phyloP scores from a whole-genome alignment of 2,113 vertebrate genomes.

The Propithecus coquereli region DNA sequence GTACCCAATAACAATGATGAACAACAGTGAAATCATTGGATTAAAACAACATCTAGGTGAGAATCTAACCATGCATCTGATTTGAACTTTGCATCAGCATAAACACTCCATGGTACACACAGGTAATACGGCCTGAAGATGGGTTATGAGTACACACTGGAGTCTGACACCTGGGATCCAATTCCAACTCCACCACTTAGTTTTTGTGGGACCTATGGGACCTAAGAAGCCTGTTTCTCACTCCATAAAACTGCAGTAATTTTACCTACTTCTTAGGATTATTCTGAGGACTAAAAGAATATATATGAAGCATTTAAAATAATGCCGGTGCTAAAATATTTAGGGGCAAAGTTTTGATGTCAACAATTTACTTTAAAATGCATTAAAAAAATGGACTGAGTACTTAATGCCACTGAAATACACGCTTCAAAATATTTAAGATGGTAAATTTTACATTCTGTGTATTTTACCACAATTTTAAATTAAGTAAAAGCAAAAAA shows the following conservation, averaged over 20 bases:
- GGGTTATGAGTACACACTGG: background rate
- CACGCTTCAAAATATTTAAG: background rate
- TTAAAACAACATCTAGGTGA: background rate
- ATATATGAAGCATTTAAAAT: background rate
- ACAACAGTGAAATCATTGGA: background rate
- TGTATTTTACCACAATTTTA: background rate
- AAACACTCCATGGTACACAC: background rate
- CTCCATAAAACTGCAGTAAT: background rate
- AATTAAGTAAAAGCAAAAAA: background rate
- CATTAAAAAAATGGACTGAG: background rate
- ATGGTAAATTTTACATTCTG: background rate
- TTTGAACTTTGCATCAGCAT: background rate
- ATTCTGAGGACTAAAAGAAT: background rate
- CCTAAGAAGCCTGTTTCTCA: background rate
- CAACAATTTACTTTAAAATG: constrained; percentile 3
- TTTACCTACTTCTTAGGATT: background rate
- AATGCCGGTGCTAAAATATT: constrained; percentile 9
- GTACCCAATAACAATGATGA: background rate
- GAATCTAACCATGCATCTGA: background rate
- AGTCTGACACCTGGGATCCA: background rate
- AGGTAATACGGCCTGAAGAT: background rate
- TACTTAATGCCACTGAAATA: background rate
- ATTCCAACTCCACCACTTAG: background rate
- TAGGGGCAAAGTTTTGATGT: background rate
- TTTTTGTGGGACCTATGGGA: background rate